Conservation (phyloP, 2,113 vertebrate genomes). For the Elaphurus davidianus region DNA sequence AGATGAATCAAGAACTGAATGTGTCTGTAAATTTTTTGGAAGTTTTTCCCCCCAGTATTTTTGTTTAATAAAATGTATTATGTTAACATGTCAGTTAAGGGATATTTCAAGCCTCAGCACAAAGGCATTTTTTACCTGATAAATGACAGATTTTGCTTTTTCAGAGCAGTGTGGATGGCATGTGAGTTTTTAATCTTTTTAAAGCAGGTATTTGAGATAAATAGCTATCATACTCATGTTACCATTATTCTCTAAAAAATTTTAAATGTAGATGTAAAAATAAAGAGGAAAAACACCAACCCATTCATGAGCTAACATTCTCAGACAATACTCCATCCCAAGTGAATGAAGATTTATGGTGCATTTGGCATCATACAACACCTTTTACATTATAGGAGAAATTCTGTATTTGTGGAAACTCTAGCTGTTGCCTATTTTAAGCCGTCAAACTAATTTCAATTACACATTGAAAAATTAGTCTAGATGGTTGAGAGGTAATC, state of each 20-base stretch:
- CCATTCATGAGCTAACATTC: neutral
- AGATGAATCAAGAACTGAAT: neutral
- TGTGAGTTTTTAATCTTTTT: neutral
- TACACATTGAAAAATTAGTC: neutral
- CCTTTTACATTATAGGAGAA: conserved; percentile 16
- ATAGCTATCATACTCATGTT: neutral
- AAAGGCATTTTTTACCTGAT: neutral
- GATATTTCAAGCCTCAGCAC: neutral
- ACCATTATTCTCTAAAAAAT: neutral
- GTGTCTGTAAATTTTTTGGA: neutral
- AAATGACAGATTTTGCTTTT: neutral
- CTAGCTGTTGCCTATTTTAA: conserved; percentile 7
- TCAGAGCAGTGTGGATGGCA: accelerated
- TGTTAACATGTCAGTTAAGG: neutral
- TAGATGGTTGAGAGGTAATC: neutral
- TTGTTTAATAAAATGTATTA: conserved; percentile 1
- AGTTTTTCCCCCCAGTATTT: neutral
- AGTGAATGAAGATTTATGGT: conserved; percentile 6
- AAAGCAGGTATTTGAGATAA: conserved; percentile 3
- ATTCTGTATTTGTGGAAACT: neutral
- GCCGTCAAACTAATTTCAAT: conserved; percentile 20
- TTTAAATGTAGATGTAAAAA: conserved; percentile 16
- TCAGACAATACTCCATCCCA: neutral
- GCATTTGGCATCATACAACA: neutral
- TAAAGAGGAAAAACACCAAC: neutral